phyloP scores from a whole-genome alignment of 2,797 vertebrate genomes.

The Jordanella pulchra region DNA sequence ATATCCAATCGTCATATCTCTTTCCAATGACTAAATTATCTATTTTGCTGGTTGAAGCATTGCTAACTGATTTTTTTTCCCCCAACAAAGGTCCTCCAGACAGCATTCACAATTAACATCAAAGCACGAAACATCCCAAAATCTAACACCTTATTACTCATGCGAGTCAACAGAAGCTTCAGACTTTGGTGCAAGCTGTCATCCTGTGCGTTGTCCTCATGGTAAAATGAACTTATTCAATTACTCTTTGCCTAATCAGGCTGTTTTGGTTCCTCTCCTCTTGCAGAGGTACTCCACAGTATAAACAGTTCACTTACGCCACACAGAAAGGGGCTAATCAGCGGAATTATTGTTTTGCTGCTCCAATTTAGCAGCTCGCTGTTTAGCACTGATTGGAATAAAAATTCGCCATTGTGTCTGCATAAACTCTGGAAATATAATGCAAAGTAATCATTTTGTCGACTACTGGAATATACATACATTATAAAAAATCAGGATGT shows the following conservation, averaged over 20 bases:
- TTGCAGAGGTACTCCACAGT: slow-evolving; percentile 99
- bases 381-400: slow-evolving; percentile 99
- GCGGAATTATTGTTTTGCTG: slow-evolving; percentile 99
- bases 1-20: background rate
- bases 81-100: slow-evolving; percentile 17
- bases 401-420: slow-evolving; percentile 90
- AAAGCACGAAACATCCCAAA: slow-evolving; percentile 34
- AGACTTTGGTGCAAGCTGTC: slow-evolving; percentile 95
- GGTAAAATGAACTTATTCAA: slow-evolving; percentile 99
- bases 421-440: slow-evolving; percentile 80
- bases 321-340: slow-evolving; percentile 99
- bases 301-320: slow-evolving; percentile 99
- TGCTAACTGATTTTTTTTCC: slow-evolving; percentile 27
- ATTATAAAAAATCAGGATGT: slow-evolving; percentile 68
- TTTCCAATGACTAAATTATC: slow-evolving; percentile 14
- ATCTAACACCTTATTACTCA: slow-evolving; percentile 80
- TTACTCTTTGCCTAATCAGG: slow-evolving; percentile 99
- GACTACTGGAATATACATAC: slow-evolving; percentile 72
- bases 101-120: slow-evolving; percentile 33
- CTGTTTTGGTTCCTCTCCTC: slow-evolving; percentile 99
- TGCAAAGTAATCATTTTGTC: slow-evolving; percentile 79
- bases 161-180: slow-evolving; percentile 89
- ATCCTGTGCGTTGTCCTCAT: slow-evolving; percentile 95
- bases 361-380: slow-evolving; percentile 99
- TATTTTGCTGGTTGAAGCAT: slow-evolving; percentile 23